A percentile compares a stretch with the other conserved stretches of the same genome.
Conservation (phyloP, 53 echinoderm and acorn worm genomes). For the Echinarachnius parma region DNA sequence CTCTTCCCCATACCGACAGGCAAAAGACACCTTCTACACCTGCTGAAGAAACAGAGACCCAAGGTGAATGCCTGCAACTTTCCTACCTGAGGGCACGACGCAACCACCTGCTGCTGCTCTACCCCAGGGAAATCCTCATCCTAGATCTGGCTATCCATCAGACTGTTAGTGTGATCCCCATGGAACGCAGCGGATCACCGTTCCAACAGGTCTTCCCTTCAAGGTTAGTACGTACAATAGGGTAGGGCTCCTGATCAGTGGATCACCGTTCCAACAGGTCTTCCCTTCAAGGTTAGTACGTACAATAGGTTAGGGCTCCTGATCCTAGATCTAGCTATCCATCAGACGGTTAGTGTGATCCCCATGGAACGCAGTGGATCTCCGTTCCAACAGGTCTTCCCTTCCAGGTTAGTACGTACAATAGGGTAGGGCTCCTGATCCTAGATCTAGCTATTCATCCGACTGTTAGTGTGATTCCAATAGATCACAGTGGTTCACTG, state of each 20-base stretch:
- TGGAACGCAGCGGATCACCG: constrained; percentile 96
- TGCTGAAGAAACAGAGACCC: constrained; percentile 4
- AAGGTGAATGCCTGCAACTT: constrained; percentile 82
- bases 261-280: not conserved
- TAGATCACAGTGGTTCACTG: too few relatives aligned
- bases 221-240: constrained; percentile 50
- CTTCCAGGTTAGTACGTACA: not conserved
- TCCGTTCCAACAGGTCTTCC: not conserved
- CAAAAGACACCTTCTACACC: constrained; percentile 9
- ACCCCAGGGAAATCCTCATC: constrained; percentile 85
- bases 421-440: too few relatives aligned
- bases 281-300: not conserved
- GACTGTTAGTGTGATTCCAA: too few relatives aligned
- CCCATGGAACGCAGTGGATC: not conserved
- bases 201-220: constrained; percentile 86
- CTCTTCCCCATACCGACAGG: not conserved
- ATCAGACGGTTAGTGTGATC: not conserved
- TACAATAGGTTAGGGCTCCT: too few relatives aligned
- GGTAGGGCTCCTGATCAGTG: not conserved
- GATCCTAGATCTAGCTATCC: not conserved
- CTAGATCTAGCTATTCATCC: too few relatives aligned
- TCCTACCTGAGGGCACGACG: constrained; percentile 76
- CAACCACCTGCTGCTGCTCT: constrained; percentile 84
- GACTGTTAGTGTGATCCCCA: constrained; percentile 87
- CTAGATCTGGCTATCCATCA: constrained; percentile 91